Evolutionary conservation across 2,113 vertebrate genomes (phyloP).

Genomic region (Erinaceus europaeus): DNA sequence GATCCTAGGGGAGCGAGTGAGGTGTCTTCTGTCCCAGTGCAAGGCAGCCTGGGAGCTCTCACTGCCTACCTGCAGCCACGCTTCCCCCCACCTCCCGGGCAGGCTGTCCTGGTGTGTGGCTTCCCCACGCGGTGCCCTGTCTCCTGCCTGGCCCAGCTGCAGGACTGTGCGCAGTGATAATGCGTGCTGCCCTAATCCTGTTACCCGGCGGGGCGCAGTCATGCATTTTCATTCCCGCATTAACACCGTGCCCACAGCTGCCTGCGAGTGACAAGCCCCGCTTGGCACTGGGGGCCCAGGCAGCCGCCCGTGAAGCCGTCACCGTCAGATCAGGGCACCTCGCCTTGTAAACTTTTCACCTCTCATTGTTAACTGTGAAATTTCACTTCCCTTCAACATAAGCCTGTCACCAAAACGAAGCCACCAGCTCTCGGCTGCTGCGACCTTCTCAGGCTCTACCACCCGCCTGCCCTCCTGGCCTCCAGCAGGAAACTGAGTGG

Average conservation of each 20-base stretch:
- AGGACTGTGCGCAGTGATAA: conserved; percentile 99
- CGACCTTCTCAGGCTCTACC: too few species aligned
- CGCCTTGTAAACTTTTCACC: conserved; percentile 99
- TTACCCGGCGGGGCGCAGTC: conserved; percentile 99
- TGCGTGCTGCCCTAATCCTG: conserved; percentile 99
- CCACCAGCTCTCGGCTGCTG: conserved; percentile 76
- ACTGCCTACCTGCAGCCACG: too few species aligned
- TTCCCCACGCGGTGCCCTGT: too few species aligned
- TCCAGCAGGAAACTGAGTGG: too few species aligned
- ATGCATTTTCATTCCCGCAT: conserved; percentile 99
- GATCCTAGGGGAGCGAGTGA: too few species aligned
- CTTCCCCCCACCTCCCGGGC: too few species aligned
- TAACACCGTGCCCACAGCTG: conserved; percentile 87
- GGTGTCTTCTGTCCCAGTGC: too few species aligned
- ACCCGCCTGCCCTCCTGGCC: too few species aligned
- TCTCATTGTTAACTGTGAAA: conserved; percentile 92
- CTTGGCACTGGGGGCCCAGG: conserved; percentile 94
- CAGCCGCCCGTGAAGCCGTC: conserved; percentile 99
- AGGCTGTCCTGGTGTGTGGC: too few species aligned
- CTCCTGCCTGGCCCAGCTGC: conserved; percentile 94
- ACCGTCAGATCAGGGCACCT: conserved; percentile 77
- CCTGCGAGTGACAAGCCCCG: conserved; percentile 75
- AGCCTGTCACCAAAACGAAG: conserved; percentile 90
- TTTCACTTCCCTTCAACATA: conserved; percentile 89
- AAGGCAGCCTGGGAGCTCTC: too few species aligned